Percentiles rank a stretch among this genome's conserved stretches.
phyloP scores from a whole-genome alignment of 1,140 invertebrate genomes.

The Medauroidea extradentata region DNA sequence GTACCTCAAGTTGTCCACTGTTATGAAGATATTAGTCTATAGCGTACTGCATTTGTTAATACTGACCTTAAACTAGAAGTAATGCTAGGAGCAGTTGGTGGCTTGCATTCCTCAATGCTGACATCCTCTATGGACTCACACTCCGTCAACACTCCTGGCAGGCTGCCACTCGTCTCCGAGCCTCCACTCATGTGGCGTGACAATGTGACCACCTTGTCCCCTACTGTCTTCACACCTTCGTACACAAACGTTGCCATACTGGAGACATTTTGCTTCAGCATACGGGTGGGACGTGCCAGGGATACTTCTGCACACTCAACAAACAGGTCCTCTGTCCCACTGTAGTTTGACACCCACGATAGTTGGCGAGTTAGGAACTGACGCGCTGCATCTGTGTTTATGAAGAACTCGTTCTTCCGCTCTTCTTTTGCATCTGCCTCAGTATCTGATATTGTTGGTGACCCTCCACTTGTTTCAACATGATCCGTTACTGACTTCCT shows the following conservation, averaged over 20 bases:
- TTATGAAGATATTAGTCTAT: too few species aligned
- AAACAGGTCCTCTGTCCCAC: conserved; percentile 56
- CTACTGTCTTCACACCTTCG: conserved; percentile 67
- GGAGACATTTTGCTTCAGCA: conserved; percentile 36
- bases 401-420: conserved; percentile 61
- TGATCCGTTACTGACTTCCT: conserved; percentile 16
- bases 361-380: conserved; percentile 66
- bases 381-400: conserved; percentile 64
- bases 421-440: conserved; percentile 48
- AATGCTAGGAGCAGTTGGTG: conserved; percentile 29
- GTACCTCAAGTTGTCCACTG: too few species aligned
- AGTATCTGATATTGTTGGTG: conserved; percentile 14
- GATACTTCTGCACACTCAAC: conserved; percentile 61
- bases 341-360: conserved; percentile 62
- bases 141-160: conserved; percentile 32
- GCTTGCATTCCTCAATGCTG: conserved; percentile 48
- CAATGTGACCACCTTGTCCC: conserved; percentile 65
- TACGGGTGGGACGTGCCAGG: conserved; percentile 11
- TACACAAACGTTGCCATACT: conserved; percentile 68
- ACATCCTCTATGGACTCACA: conserved; percentile 50
- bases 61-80: conserved; percentile 40
- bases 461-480: conserved; percentile 37
- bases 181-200: conserved; percentile 69
- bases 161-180: conserved; percentile 55
- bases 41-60: too few species aligned